Evolutionary conservation across 1,140 invertebrate species (phyloP).

Genomic region (Episyrphus balteatus): DNA sequence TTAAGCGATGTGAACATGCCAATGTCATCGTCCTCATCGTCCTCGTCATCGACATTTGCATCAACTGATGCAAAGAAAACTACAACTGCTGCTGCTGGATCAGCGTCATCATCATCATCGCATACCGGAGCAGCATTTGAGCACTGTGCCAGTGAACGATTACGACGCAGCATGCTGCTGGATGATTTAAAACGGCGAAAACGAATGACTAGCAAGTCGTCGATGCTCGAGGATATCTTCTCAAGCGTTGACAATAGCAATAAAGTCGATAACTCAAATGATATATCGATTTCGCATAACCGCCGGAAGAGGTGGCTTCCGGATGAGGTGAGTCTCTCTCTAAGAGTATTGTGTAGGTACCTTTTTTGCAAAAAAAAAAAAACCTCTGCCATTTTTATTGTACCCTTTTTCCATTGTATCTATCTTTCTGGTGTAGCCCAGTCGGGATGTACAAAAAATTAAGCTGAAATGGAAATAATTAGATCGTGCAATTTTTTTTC

Average conservation of each 20-base stretch:
- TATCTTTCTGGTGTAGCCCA: too few species aligned
- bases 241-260: background rate
- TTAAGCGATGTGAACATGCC: conserved; percentile 62
- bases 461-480: too few species aligned
- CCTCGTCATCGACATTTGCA: background rate
- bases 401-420: too few species aligned
- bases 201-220: background rate
- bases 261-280: conserved; percentile 4
- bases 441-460: too few species aligned
- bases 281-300: conserved; percentile 8
- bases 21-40: background rate
- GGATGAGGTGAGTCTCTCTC: conserved; percentile 28
- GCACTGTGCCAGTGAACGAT: conserved; percentile 32
- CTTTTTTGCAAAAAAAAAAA: too few species aligned
- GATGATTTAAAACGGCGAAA: background rate
- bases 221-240: background rate
- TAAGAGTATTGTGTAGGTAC: background rate
- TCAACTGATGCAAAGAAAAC: background rate
- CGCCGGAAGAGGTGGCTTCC: conserved; percentile 37
- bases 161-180: conserved; percentile 11
- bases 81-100: too few species aligned
- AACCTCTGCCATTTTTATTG: too few species aligned
- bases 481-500: too few species aligned
- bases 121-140: conserved; percentile 13
- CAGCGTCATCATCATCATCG: conserved; percentile 1